Evolutionary conservation across 2,797 vertebrate genomes (phyloP), one percentile per base, ranked within the genome.

Genomic region (Podargus strigoides): DNA sequence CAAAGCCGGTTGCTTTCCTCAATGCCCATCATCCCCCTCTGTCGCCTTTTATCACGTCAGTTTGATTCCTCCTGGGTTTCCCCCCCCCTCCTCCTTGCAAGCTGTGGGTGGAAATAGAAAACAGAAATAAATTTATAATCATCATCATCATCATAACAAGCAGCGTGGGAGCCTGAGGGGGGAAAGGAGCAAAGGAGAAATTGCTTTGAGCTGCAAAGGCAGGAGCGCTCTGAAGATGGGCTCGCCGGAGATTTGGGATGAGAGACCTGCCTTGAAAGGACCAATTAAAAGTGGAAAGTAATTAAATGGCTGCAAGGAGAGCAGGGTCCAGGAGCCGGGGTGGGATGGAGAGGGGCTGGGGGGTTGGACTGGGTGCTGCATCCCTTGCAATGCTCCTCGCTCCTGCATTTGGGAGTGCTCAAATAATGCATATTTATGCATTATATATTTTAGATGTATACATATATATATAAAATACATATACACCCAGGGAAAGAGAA

Each of bases 261-360:
- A 80, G 70, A 70, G 55, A 75, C 44, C 59, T 63, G 62, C 58
- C 52, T 85, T 55, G 88, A 80, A 85, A 80, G 81, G 91, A 83
- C 77, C 83, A 87, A 93, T 93, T 87, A 83, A 63, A 62, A 87
- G 72, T 58, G 67, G 67, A 27, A 74, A 87, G 60, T 49, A 77
- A 89, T 89, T 81, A 83, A 87, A 67, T 36, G 0, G 7, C 72
- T 16, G 28, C 17, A 5, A 56, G 58, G 20, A 58, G 60, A 46
- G 37, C 0, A 1, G 59, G 75, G 30, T 39, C 62, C 28, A 20
- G 50, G 70, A 42, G 58, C 41, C 2, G 36, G 80, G 27, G 9
- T 15, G 46, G 39, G 39, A 19, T 12, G 44, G 44, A 20, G 49
- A 18, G 26, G 27, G 63, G 50, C 41, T 30, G 52, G 75, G 47